Evolutionary conservation across 2,113 vertebrate species (phyloP).

Genomic region (Clupea harengus): DNA sequence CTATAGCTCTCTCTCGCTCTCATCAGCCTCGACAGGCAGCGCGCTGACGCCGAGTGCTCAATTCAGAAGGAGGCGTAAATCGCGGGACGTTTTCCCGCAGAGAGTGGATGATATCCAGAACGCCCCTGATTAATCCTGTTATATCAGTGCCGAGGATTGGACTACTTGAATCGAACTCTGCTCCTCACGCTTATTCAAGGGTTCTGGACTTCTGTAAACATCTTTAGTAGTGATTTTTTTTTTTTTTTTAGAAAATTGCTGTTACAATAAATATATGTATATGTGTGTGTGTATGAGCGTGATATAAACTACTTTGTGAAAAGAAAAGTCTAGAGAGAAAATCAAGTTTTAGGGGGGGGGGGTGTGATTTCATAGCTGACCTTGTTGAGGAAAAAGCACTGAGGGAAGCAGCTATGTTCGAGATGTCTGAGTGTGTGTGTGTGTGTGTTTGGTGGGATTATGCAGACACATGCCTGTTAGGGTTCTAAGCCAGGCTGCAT

Average conservation of each 20-base stretch:
- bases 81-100: slow-evolving; percentile 21
- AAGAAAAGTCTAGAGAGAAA: slow-evolving; percentile 1
- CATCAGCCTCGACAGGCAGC: slow-evolving; percentile 21
- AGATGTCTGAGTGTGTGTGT: neutral
- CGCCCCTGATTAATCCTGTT: slow-evolving; percentile 34
- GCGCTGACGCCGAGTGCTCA: slow-evolving; percentile 31
- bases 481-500: slow-evolving; percentile 22
- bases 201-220: slow-evolving; percentile 12
- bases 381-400: slow-evolving; percentile 17
- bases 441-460: slow-evolving; percentile 14
- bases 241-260: neutral
- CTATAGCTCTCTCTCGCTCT: neutral
- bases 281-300: neutral
- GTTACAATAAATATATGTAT: neutral
- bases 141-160: neutral
- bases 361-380: neutral
- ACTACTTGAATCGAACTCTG: neutral
- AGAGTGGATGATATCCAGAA: slow-evolving; percentile 22
- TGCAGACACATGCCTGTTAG: slow-evolving; percentile 16
- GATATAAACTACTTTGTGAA: neutral
- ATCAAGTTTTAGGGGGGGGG: neutral
- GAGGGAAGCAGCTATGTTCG: neutral
- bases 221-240: neutral
- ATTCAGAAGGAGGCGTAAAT: slow-evolving; percentile 33
- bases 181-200: neutral